Conservation (phyloP, 2,113 vertebrate species). For the Oxygymnocypris stewartii region DNA sequence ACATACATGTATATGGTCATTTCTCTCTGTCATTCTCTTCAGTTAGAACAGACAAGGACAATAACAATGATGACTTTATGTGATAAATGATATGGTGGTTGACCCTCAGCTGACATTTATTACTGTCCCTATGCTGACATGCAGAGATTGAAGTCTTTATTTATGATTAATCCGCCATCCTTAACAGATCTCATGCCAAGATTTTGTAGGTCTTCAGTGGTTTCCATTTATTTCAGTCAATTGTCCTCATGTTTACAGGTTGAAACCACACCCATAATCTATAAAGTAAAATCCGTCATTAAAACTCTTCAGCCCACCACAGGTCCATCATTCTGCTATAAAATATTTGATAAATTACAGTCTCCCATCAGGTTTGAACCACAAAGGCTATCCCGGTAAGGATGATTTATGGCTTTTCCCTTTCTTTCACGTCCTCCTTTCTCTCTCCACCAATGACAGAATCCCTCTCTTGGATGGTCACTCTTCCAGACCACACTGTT, state of each 20-base stretch:
- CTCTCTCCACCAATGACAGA: constrained; percentile 41
- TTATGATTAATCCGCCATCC: neutral
- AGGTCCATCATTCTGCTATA: constrained; percentile 55
- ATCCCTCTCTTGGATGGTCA: constrained; percentile 46
- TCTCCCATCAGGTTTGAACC: constrained; percentile 52
- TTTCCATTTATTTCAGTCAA: constrained; percentile 3
- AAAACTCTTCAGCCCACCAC: constrained; percentile 42
- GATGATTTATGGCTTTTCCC: constrained; percentile 54
- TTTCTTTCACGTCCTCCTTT: constrained; percentile 26
- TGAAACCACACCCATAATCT: constrained; percentile 48
- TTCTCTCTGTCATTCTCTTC: neutral
- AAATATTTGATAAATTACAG: constrained; percentile 53
- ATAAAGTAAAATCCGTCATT: constrained; percentile 45
- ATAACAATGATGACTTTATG: constrained; percentile 1
- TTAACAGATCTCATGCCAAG: constrained; percentile 11
- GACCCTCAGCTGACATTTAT: constrained; percentile 21
- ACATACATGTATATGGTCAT: neutral
- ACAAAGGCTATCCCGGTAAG: constrained; percentile 44
- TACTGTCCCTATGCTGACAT: neutral
- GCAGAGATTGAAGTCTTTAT: constrained; percentile 14
- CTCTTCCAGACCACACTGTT: constrained; percentile 53
- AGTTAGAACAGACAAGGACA: neutral
- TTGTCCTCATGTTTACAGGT: constrained; percentile 42
- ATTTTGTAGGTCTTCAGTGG: neutral
- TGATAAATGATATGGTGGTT: neutral